phyloP scores from a whole-genome alignment of 2,888 invertebrate species.

The Microctonus brassicae region DNA sequence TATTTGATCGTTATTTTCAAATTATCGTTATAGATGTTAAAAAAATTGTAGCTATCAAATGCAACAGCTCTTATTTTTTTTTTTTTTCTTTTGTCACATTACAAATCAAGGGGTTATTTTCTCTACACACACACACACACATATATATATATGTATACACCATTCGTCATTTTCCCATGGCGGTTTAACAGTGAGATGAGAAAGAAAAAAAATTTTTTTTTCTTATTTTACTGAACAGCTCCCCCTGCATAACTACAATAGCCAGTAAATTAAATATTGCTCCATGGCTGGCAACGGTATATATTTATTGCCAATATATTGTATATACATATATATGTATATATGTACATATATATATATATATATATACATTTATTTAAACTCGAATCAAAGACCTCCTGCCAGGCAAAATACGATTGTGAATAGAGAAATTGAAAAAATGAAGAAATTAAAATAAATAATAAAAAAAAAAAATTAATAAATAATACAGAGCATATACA shows the following conservation, averaged over 20 bases:
- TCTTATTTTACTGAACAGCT: neutral
- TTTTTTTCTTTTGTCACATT: neutral
- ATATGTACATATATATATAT: too few species aligned
- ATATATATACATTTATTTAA: too few species aligned
- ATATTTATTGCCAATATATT: neutral
- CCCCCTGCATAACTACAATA: neutral
- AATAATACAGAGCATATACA: neutral
- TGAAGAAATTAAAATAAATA: neutral
- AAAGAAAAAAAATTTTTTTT: neutral
- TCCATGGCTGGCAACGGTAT: neutral
- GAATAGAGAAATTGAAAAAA: neutral
- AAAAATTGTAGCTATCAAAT: neutral
- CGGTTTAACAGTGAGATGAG: neutral
- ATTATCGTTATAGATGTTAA: too few species aligned
- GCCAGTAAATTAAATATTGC: constrained; percentile 1
- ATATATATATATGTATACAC: neutral
- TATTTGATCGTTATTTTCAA: too few species aligned
- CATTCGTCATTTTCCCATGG: neutral
- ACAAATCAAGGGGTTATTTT: constrained; percentile 16
- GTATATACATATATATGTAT: too few species aligned
- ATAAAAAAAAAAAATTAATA: neutral
- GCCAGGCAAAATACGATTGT: neutral
- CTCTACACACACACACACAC: neutral
- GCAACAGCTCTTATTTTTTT: neutral
- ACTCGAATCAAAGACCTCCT: neutral